A percentile compares a stretch with the other conserved stretches of the same genome.
These are phyloP conservation scores for Drosophila crucigera DNA, from an alignment of 2,888 invertebrate species.

Conservation along the genomic window DNA sequence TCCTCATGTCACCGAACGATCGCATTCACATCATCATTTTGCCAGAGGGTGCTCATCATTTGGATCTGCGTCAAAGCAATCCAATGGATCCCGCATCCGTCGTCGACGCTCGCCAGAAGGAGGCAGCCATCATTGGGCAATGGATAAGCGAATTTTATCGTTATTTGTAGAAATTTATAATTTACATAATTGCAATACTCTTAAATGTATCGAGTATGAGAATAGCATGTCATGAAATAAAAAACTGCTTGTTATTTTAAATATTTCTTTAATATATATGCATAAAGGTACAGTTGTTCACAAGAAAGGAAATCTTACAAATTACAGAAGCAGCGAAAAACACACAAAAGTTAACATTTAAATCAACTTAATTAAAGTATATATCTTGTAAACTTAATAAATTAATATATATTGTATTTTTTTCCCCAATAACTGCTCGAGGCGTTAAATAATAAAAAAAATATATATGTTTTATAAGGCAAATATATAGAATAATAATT, in stretches of 20 bases:
- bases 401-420: constrained; percentile 65
- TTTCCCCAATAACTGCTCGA: constrained; percentile 66
- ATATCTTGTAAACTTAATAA: constrained; percentile 72
- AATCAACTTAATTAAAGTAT: constrained; percentile 74
- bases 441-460: constrained; percentile 71
- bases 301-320: constrained; percentile 81
- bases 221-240: not conserved
- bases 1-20: constrained; percentile 89
- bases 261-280: constrained; percentile 76
- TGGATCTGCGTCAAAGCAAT: constrained; percentile 87
- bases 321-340: constrained; percentile 76
- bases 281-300: constrained; percentile 82
- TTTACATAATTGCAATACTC: not conserved
- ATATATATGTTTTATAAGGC: constrained; percentile 62
- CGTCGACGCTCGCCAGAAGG: constrained; percentile 70
- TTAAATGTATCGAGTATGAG: not conserved
- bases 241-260: constrained; percentile 37
- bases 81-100: constrained; percentile 80
- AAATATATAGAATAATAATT: constrained; percentile 63
- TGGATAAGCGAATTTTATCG: constrained; percentile 65
- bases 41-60: constrained; percentile 94
- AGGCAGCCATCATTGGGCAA: constrained; percentile 69
- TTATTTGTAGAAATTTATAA: not conserved
- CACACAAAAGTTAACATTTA: constrained; percentile 76
- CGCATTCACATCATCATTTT: constrained; percentile 90